Evolutionary conservation across 2,797 vertebrate species (phyloP), one percentile per base, ranked within the genome.

Genomic region (Rachycentron canadum): DNA sequence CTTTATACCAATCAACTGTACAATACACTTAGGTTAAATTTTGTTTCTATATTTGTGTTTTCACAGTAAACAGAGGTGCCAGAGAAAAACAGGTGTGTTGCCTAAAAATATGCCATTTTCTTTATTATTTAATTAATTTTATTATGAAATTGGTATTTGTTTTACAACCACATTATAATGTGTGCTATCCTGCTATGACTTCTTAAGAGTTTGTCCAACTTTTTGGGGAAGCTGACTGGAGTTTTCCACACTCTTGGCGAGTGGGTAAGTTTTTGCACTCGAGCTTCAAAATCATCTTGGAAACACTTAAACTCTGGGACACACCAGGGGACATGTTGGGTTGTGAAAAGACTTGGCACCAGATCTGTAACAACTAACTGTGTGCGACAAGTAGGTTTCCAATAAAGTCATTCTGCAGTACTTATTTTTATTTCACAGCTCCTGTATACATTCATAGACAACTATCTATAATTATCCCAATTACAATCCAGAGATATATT

Each of bases 231-330:
- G 82, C 78, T 95, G 88, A 90, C 87, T 0, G 92, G 91, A 32
- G 90, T 91, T 77, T 91, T 95, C 82, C 93, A 94, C 69, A 80
- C 77, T 41, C 71, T 95, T 28, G 93, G 93, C 36, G 86, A 90
- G 73, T 94, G 92, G 94, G 94, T 95, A 92, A 93, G 94, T 5
- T 60, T 79, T 63, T 75, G 49, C 19, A 53, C 38, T 50, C 16
- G 14, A 60, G 10, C 28, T 3, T 62, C 28, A 53, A 61, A 32
- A 36, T 26, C 69, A 58, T 81, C 43, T 70, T 78, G 47, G 66
- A 19, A 28, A 30, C 47, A 62, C 52, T 19, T 34, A 25, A 30
- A 69, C 17, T 21, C 62, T 40, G 10, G 5, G 63, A 36, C 43
- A 56, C 19, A 13, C 12, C n/a, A 13, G 3, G 47, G 13, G 13